Evolutionary conservation across 2,113 vertebrate genomes (phyloP).

Genomic region (Thinocorus orbignyianus): DNA sequence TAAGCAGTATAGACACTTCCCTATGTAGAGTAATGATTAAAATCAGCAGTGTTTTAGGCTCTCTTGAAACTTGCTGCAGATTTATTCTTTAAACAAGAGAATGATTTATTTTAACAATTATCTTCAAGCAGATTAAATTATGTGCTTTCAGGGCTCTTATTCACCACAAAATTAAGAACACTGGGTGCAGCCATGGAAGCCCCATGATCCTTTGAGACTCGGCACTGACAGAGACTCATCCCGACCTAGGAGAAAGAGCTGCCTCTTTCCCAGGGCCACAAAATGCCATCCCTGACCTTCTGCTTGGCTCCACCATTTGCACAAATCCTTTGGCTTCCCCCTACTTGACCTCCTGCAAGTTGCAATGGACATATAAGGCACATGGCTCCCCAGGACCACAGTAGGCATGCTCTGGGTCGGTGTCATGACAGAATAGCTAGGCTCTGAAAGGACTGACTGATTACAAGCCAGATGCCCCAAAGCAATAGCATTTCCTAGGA

Average conservation of each 20-base stretch:
- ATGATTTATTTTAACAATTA: constrained; percentile 65
- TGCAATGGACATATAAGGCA: constrained; percentile 56
- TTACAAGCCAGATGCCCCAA: constrained; percentile 47
- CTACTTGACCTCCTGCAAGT: constrained; percentile 44
- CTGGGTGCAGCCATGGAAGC: constrained; percentile 42
- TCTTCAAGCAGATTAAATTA: constrained; percentile 56
- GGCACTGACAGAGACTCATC: background rate
- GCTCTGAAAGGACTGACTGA: background rate
- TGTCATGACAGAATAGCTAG: background rate
- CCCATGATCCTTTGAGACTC: constrained; percentile 12
- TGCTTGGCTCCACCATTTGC: constrained; percentile 54
- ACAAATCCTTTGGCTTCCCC: constrained; percentile 61
- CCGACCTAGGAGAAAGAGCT: background rate
- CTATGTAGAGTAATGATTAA: constrained; percentile 12
- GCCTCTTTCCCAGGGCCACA: constrained; percentile 64
- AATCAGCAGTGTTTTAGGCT: constrained; percentile 42
- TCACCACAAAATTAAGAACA: constrained; percentile 54
- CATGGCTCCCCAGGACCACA: constrained; percentile 24
- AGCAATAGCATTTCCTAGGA: constrained; percentile 31
- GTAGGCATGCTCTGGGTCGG: background rate
- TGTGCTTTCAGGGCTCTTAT: constrained; percentile 36
- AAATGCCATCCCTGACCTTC: constrained; percentile 66
- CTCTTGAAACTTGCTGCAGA: constrained; percentile 27
- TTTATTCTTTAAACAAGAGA: constrained; percentile 49
- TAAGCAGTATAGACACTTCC: background rate